Evolutionary conservation across 2,797 vertebrate species (phyloP).

Genomic region (Meda fulgida): DNA sequence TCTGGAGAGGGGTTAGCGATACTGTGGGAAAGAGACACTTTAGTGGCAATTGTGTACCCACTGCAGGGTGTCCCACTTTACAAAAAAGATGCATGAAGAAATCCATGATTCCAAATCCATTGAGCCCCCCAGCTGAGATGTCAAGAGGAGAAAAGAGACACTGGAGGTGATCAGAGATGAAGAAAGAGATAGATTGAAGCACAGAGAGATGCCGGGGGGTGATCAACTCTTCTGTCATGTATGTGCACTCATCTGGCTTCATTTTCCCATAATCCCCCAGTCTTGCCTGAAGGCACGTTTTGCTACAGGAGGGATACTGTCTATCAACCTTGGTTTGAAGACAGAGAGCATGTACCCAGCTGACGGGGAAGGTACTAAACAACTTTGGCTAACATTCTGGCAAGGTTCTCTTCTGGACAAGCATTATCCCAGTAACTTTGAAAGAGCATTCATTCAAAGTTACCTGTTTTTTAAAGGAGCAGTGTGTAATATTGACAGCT

Average conservation of each 20-base stretch:
- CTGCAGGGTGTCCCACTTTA: constrained; percentile 26
- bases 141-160: constrained; percentile 7
- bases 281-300: constrained; percentile 71
- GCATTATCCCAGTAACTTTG: background rate
- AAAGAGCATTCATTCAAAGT: background rate
- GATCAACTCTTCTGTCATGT: constrained; percentile 63
- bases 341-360: background rate
- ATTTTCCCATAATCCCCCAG: constrained; percentile 72
- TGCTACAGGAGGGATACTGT: constrained; percentile 73
- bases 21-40: constrained; percentile 47
- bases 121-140: constrained; percentile 19
- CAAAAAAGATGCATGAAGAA: constrained; percentile 38
- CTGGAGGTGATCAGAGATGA: constrained; percentile 26
- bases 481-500: no score
- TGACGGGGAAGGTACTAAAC: background rate
- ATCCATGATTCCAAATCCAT: constrained; percentile 50
- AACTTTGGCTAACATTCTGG: background rate
- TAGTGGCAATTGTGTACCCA: constrained; percentile 48
- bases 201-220: constrained; percentile 40
- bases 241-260: constrained; percentile 73
- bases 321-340: constrained; percentile 73
- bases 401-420: background rate
- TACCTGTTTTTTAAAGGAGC: background rate
- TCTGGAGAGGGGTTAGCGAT: constrained; percentile 1
- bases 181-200: constrained; percentile 7